A percentile compares a stretch with the other conserved stretches of the same genome.
Conservation (phyloP, 2,888 invertebrate genomes). For the Apamea crenata region DNA sequence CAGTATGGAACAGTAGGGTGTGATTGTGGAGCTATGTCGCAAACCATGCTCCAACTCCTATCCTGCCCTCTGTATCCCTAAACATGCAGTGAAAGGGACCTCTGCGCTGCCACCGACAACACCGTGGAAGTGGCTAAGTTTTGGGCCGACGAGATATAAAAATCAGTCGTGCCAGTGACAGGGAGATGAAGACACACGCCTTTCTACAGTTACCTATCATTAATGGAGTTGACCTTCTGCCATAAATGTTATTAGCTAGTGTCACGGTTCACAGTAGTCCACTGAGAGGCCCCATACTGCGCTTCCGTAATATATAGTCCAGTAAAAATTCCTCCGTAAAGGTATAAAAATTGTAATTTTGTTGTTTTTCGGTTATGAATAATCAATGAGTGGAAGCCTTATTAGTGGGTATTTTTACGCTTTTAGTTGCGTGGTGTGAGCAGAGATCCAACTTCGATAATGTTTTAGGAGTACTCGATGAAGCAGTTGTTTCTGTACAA, state of each 20-base stretch:
- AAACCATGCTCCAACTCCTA: too few relatives aligned
- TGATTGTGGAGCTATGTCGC: too few relatives aligned
- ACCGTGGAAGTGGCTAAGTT: too few relatives aligned
- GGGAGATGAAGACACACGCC: too few relatives aligned
- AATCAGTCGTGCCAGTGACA: too few relatives aligned
- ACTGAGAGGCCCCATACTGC: conserved; percentile 54
- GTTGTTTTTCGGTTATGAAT: conserved; percentile 59
- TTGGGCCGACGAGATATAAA: too few relatives aligned
- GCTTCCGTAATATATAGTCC: conserved; percentile 55
- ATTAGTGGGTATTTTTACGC: conserved; percentile 51
- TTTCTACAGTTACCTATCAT: too few relatives aligned
- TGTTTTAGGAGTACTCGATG: not conserved
- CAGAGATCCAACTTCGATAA: conserved; percentile 12
- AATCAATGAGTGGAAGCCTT: conserved; percentile 57
- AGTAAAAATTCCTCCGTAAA: conserved; percentile 57
- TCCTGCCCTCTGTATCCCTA: too few relatives aligned
- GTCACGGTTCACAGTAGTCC: conserved; percentile 65
- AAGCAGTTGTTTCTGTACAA: not conserved
- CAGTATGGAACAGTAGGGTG: too few relatives aligned
- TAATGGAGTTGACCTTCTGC: conserved; percentile 23
- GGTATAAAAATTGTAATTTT: conserved; percentile 59
- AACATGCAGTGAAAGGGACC: too few relatives aligned
- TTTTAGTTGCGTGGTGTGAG: conserved; percentile 21
- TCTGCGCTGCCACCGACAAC: too few relatives aligned
- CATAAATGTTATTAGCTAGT: not conserved